Evolutionary conservation across 2,797 vertebrate species (phyloP).

Genomic region (Antrozous pallidus): DNA sequence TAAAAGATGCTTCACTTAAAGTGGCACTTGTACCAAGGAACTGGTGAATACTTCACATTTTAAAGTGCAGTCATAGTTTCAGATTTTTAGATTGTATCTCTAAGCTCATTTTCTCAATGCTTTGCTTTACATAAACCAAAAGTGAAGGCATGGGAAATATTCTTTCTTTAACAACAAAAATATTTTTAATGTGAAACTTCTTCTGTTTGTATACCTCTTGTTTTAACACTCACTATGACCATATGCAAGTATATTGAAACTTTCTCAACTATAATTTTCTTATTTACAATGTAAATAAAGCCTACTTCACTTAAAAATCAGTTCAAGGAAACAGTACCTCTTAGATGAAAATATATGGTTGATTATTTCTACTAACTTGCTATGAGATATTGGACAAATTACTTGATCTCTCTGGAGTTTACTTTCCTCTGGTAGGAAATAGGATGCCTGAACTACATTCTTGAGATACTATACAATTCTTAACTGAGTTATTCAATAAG

Average conservation of each 20-base stretch:
- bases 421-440: neutral
- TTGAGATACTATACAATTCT: neutral
- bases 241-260: neutral
- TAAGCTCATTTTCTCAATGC: neutral
- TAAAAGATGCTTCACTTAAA: constrained; percentile 6
- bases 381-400: neutral
- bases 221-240: neutral
- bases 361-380: neutral
- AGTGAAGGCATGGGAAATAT: neutral
- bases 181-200: neutral
- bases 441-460: neutral
- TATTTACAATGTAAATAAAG: neutral
- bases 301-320: neutral
- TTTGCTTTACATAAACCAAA: neutral
- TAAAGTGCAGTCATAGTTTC: neutral
- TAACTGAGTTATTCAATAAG: constrained; percentile 1
- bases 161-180: neutral
- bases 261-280: neutral
- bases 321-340: neutral
- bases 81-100: neutral
- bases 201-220: neutral
- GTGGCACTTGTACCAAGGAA: neutral
- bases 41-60: neutral
- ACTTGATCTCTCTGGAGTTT: neutral
- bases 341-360: neutral